These are phyloP conservation scores for Malurus cyaneus DNA, from an alignment of 2,113 vertebrate genomes.

Conservation along the genomic window DNA sequence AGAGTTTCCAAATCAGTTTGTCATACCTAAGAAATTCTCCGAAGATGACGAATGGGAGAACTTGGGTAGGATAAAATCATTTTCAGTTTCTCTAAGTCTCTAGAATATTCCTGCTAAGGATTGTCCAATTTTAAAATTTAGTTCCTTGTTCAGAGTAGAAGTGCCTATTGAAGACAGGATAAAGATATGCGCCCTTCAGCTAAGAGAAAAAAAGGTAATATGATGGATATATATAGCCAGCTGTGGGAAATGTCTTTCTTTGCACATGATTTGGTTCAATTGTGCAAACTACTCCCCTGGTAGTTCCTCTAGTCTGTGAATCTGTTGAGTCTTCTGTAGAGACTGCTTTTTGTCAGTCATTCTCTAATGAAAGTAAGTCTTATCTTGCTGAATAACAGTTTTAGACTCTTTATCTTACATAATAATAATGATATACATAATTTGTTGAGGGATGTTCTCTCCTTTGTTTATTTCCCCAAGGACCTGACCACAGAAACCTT, in stretches of 20 bases:
- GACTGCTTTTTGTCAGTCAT: background rate
- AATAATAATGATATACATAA: background rate
- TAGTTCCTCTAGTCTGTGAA: background rate
- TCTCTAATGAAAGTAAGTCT: background rate
- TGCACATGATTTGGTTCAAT: background rate
- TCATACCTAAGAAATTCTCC: background rate
- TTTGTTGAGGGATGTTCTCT: background rate
- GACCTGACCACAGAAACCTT: background rate
- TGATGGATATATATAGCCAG: background rate
- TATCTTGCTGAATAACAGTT: background rate
- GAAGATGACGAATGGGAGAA: background rate
- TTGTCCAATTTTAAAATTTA: background rate
- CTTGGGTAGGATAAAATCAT: background rate
- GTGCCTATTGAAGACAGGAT: rapidly evolving
- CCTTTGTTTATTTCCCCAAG: background rate
- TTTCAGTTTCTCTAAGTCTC: background rate
- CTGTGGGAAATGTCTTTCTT: background rate
- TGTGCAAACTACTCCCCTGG: background rate
- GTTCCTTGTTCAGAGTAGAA: background rate
- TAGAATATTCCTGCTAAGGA: background rate
- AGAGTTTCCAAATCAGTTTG: background rate
- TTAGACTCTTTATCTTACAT: background rate
- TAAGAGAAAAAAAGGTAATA: background rate
- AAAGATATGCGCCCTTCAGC: background rate
- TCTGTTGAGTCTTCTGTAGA: background rate